Evolutionary conservation across 1,140 invertebrate species (phyloP).

Genomic region (Conopomorpha cramerella): DNA sequence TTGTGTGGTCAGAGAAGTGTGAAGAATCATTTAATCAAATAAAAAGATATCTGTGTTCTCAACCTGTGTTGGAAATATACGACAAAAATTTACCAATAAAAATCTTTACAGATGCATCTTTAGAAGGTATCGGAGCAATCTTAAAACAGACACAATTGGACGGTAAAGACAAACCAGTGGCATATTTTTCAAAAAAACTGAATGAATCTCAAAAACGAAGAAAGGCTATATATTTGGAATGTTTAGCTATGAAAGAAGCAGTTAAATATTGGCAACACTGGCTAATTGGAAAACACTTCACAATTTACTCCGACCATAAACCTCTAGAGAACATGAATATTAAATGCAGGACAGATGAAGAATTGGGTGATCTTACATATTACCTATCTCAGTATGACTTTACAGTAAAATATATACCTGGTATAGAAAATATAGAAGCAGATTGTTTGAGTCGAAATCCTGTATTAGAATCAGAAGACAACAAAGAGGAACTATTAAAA

Average conservation of each 20-base stretch:
- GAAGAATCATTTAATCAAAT: slow-evolving; percentile 11
- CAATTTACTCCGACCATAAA: too few species aligned
- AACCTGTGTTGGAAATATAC: slow-evolving; percentile 10
- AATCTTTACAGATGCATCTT: slow-evolving; percentile 9
- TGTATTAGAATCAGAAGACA: too few species aligned
- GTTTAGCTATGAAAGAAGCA: slow-evolving; percentile 13
- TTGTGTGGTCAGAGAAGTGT: slow-evolving; percentile 7
- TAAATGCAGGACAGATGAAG: too few species aligned
- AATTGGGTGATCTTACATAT: too few species aligned
- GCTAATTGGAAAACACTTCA: slow-evolving; percentile 15
- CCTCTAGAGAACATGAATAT: too few species aligned
- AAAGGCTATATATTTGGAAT: slow-evolving; percentile 16
- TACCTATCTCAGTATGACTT: too few species aligned
- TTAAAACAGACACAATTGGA: too few species aligned
- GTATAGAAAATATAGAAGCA: slow-evolving; percentile 11
- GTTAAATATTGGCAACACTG: slow-evolving; percentile 15
- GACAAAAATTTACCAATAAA: slow-evolving; percentile 7
- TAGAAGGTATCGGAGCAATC: slow-evolving; percentile 8
- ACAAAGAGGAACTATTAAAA: too few species aligned
- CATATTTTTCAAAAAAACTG: too few species aligned
- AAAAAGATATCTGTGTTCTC: slow-evolving; percentile 6
- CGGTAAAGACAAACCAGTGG: too few species aligned
- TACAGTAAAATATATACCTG: too few species aligned
- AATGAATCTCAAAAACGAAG: slow-evolving; percentile 13
- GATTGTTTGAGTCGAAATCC: too few species aligned